phyloP scores from a whole-genome alignment of 2,113 vertebrate genomes.

The Semicossyphus pulcher region DNA sequence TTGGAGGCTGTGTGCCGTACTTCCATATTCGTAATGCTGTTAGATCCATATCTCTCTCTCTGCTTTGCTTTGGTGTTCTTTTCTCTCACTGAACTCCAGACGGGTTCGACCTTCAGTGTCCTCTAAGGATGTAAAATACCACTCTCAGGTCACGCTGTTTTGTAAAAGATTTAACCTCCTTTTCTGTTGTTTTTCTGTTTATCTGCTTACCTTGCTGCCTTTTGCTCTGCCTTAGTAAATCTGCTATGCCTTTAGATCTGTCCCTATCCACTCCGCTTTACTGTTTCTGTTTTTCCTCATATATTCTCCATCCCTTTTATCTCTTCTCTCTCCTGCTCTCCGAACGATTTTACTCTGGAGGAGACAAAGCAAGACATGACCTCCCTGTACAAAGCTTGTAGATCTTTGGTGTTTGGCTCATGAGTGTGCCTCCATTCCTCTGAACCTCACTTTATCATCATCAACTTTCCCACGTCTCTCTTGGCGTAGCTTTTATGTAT shows the following conservation, averaged over 20 bases:
- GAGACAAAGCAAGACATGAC: constrained; percentile 48
- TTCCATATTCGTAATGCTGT: constrained; percentile 5
- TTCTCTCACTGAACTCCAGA: not conserved
- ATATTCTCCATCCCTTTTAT: constrained; percentile 26
- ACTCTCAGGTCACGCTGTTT: constrained; percentile 10
- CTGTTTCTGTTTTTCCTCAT: constrained; percentile 29
- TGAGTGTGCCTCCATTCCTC: constrained; percentile 14
- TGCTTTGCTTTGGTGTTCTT: not conserved
- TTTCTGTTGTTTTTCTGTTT: constrained; percentile 35
- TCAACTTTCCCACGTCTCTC: constrained; percentile 24
- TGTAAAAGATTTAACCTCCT: constrained; percentile 1
- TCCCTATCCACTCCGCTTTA: constrained; percentile 25
- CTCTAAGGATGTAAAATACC: constrained; percentile 15
- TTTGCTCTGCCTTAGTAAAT: constrained; percentile 29
- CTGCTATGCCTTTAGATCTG: constrained; percentile 42
- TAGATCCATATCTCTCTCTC: not conserved
- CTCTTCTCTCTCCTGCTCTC: constrained; percentile 19
- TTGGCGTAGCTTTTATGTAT: constrained; percentile 30
- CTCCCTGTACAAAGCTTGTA: constrained; percentile 30
- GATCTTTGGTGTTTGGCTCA: constrained; percentile 41
- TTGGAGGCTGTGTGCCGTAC: not conserved
- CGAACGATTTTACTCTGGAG: constrained; percentile 22
- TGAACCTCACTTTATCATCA: constrained; percentile 36
- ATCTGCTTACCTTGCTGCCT: constrained; percentile 18
- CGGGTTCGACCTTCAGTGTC: constrained; percentile 9